Percentiles rank a stretch among this genome's conserved stretches.
Conservation (phyloP, 92 coral and sea anemone genomes). For the Bergia puertoricense region DNA sequence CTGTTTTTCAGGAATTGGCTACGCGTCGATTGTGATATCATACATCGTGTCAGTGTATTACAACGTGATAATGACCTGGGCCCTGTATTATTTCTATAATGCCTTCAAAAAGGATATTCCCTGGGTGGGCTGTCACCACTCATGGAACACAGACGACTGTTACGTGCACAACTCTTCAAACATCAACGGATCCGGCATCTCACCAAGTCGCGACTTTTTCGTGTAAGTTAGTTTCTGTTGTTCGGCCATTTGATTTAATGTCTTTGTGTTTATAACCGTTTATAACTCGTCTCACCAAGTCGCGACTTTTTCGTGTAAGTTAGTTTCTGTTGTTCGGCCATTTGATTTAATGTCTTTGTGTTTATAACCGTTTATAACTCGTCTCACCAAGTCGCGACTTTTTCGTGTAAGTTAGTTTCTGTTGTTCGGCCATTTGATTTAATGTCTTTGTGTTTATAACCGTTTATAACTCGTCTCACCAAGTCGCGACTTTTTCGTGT, state of each 20-base stretch:
- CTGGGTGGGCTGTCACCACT: constrained; percentile 89
- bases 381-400: no score
- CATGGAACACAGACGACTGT: constrained; percentile 81
- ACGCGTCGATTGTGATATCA: constrained; percentile 77
- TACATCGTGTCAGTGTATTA: constrained; percentile 91
- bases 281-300: no score
- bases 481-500: no score
- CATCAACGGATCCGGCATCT: constrained; percentile 68
- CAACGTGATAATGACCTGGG: constrained; percentile 94
- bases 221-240: constrained; percentile 58
- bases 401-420: no score
- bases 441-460: no score
- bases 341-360: no score
- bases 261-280: no score
- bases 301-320: no score
- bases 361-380: no score
- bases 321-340: no score
- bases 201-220: constrained; percentile 80
- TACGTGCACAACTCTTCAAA: constrained; percentile 60
- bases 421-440: no score
- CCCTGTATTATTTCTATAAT: constrained; percentile 73
- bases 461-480: no score
- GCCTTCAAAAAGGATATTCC: constrained; percentile 81
- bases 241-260: neutral
- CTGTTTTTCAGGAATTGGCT: constrained; percentile 73